Evolutionary conservation across 2,888 invertebrate genomes (phyloP).

Genomic region (Drosophila niveifrons): DNA sequence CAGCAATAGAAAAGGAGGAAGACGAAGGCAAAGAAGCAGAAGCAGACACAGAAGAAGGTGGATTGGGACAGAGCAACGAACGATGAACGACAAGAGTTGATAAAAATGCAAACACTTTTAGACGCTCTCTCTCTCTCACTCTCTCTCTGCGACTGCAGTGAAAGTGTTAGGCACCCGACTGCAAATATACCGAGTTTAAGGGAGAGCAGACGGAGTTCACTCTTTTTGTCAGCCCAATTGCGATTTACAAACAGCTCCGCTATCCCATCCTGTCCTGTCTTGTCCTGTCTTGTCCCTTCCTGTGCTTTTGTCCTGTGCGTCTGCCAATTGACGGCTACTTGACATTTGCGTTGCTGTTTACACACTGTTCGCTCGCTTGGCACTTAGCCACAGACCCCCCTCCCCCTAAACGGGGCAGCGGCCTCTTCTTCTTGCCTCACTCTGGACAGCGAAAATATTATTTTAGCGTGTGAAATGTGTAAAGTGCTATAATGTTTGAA

Average conservation of each 20-base stretch:
- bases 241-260: slow-evolving; percentile 47
- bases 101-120: slow-evolving; percentile 78
- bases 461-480: slow-evolving; percentile 81
- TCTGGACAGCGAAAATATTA: slow-evolving; percentile 68
- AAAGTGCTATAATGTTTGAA: slow-evolving; percentile 78
- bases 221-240: slow-evolving; percentile 63
- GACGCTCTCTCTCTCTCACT: background rate
- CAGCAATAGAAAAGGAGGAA: slow-evolving; percentile 26
- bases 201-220: background rate
- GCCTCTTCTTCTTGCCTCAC: background rate
- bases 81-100: slow-evolving; percentile 51
- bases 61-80: slow-evolving; percentile 32
- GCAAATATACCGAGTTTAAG: background rate
- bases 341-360: slow-evolving; percentile 76
- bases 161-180: slow-evolving; percentile 33
- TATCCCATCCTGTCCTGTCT: background rate
- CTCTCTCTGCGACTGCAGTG: slow-evolving; percentile 37
- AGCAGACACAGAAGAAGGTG: background rate
- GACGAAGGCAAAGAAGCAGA: background rate
- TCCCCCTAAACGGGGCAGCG: slow-evolving; percentile 46
- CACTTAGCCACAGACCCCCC: slow-evolving; percentile 13
- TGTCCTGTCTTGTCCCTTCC: slow-evolving; percentile 10
- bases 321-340: slow-evolving; percentile 78
- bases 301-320: slow-evolving; percentile 22
- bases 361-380: slow-evolving; percentile 61